phyloP scores from a whole-genome alignment of 2,113 vertebrate genomes.

The Syngnathus typhle region DNA sequence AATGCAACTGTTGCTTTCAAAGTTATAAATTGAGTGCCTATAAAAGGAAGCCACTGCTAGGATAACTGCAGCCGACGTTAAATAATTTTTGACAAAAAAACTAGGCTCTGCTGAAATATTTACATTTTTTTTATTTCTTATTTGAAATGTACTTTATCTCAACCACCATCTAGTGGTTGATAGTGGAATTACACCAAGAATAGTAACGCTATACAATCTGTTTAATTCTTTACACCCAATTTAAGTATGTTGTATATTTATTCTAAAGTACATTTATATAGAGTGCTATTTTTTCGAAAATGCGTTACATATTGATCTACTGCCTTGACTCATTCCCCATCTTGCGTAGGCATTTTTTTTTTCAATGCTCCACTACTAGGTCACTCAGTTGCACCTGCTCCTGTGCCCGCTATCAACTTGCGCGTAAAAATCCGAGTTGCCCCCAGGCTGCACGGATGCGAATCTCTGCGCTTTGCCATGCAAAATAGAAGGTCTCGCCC shows the following conservation, averaged over 20 bases:
- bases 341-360: slow-evolving; percentile 5
- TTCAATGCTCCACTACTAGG: background rate
- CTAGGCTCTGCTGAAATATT: too few species aligned
- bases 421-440: slow-evolving; percentile 12
- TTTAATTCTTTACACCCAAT: background rate
- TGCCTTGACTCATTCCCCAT: background rate
- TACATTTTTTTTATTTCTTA: too few species aligned
- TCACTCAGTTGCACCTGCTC: slow-evolving; percentile 6
- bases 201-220: background rate
- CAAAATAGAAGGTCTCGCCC: slow-evolving; percentile 26
- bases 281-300: background rate
- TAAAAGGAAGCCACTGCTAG: too few species aligned
- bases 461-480: slow-evolving; percentile 14
- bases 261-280: background rate
- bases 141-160: too few species aligned
- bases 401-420: background rate
- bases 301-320: too few species aligned
- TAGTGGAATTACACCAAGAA: background rate
- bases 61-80: too few species aligned
- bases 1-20: background rate
- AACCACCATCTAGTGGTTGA: too few species aligned
- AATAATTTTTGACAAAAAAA: too few species aligned
- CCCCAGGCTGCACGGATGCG: background rate
- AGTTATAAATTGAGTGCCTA: background rate
- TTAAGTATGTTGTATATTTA: background rate